Percentiles rank a stretch among this genome's conserved stretches.
These are phyloP conservation scores for Serinus canaria DNA, from an alignment of 2,113 vertebrate species.

Conservation along the genomic window DNA sequence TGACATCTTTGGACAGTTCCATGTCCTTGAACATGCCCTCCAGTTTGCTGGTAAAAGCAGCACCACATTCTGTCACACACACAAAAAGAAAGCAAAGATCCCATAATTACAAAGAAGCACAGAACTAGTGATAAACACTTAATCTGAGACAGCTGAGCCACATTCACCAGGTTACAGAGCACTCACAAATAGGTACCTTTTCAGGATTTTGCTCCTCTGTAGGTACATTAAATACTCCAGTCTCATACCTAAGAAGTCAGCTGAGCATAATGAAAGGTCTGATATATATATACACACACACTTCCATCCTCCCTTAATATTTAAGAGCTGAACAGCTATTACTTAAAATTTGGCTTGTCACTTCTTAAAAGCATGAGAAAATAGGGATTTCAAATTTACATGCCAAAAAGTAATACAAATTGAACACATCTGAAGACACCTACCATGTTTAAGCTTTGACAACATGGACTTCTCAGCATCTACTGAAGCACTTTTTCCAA, in stretches of 20 bases:
- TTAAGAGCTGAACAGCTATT: not conserved
- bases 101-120: not conserved
- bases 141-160: not conserved
- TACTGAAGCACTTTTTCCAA: slow-evolving; percentile 84
- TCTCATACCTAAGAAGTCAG: not conserved
- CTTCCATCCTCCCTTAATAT: fast-evolving
- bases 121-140: not conserved
- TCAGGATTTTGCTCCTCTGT: not conserved
- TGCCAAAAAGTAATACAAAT: not conserved
- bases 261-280: not conserved
- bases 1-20: slow-evolving; percentile 84
- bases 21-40: slow-evolving; percentile 88
- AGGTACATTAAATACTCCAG: not conserved
- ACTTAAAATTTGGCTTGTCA: not conserved
- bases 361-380: not conserved
- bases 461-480: slow-evolving; percentile 86
- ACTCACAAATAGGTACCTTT: not conserved
- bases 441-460: slow-evolving; percentile 84
- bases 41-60: slow-evolving; percentile 84
- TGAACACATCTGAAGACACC: not conserved
- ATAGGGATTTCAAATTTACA: not conserved
- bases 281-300: not conserved
- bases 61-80: slow-evolving; percentile 75
- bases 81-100: not conserved
- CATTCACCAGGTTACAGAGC: not conserved